phyloP scores from a whole-genome alignment of 2,888 invertebrate species.

The Anagyrus pseudococci region DNA sequence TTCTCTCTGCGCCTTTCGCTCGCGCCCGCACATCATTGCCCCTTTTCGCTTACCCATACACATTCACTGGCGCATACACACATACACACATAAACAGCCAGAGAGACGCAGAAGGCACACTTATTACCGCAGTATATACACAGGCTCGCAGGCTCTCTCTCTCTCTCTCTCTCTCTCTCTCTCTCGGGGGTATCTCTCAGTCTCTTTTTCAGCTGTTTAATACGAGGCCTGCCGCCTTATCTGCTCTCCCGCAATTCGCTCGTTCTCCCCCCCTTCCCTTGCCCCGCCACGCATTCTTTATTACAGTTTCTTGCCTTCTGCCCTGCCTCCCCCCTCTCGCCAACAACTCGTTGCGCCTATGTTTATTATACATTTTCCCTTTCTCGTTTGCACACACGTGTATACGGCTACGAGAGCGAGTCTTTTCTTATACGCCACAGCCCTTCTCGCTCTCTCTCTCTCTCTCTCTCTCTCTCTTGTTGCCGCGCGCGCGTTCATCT shows the following conservation, averaged over 20 bases:
- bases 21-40: neutral
- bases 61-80: neutral
- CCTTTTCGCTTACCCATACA: neutral
- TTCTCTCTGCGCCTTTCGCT: conserved; percentile 17
- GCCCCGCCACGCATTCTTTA: conserved; percentile 2
- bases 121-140: neutral
- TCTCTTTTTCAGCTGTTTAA: conserved; percentile 16
- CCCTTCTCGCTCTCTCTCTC: too few relatives aligned
- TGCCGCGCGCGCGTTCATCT: too few relatives aligned
- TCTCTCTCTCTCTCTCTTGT: too few relatives aligned
- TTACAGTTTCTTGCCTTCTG: neutral
- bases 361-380: neutral
- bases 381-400: too few relatives aligned
- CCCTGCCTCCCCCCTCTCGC: neutral
- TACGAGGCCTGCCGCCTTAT: conserved; percentile 8
- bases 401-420: too few relatives aligned
- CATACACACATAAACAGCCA: neutral
- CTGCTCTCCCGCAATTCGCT: neutral
- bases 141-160: too few relatives aligned
- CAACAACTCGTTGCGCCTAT: too few relatives aligned
- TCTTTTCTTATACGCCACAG: too few relatives aligned
- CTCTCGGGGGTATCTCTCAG: neutral
- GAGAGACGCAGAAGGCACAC: neutral
- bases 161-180: too few relatives aligned
- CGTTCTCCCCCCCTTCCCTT: neutral